phyloP scores from a whole-genome alignment of 2,113 vertebrate genomes.

The Sander vitreus region DNA sequence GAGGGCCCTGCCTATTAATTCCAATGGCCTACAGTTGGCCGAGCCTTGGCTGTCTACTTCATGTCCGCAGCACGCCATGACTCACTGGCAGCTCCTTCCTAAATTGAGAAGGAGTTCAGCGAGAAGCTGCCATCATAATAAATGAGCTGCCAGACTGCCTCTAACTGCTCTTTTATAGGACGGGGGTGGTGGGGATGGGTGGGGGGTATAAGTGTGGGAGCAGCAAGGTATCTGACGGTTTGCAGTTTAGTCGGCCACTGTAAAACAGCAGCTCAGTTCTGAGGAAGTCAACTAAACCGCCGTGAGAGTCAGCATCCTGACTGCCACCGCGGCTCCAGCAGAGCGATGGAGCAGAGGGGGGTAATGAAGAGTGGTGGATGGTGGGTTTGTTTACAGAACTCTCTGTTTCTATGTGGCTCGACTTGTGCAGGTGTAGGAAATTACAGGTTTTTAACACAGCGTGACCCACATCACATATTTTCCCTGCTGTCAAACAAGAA shows the following conservation, averaged over 20 bases:
- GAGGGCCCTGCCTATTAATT: conserved; percentile 63
- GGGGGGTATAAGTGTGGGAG: conserved; percentile 31
- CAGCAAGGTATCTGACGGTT: conserved; percentile 70
- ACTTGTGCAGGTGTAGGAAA: conserved; percentile 46
- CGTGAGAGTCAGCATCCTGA: conserved; percentile 73
- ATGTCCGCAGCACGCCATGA: conserved; percentile 73
- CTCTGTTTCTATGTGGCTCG: conserved; percentile 17
- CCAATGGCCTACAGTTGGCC: conserved; percentile 57
- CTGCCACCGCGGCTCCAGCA: conserved; percentile 43
- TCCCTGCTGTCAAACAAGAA: conserved; percentile 6
- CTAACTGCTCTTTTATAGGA: conserved; percentile 72
- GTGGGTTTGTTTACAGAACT: conserved; percentile 34
- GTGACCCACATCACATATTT: conserved; percentile 21
- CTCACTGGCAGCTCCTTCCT: conserved; percentile 66
- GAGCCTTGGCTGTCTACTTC: conserved; percentile 62
- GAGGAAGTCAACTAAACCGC: conserved; percentile 75
- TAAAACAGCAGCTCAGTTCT: conserved; percentile 65
- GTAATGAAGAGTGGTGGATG: not conserved
- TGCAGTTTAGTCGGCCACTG: conserved; percentile 62
- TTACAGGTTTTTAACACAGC: conserved; percentile 30
- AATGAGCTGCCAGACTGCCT: conserved; percentile 72
- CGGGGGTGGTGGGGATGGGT: conserved; percentile 9
- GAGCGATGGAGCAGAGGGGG: not conserved
- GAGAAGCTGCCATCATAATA: conserved; percentile 75
- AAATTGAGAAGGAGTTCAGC: conserved; percentile 65